Conservation (phyloP, 2,113 vertebrate species). For the Aspiorhynchus laticeps region DNA sequence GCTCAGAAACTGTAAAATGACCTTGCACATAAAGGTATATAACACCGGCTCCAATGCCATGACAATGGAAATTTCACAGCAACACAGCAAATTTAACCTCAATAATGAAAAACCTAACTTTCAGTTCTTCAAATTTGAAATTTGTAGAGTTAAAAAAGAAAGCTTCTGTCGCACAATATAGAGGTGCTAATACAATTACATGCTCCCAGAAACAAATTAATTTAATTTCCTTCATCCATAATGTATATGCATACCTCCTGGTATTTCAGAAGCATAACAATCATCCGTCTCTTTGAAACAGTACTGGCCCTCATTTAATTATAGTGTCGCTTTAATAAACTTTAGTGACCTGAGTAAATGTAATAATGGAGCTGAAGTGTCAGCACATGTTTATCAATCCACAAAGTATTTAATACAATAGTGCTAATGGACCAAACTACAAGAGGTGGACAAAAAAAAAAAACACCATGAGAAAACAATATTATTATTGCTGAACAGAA, state of each 20-base stretch:
- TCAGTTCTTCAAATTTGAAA: background rate
- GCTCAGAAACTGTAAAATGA: background rate
- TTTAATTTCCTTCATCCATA: slow-evolving; percentile 4
- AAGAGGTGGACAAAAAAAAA: background rate
- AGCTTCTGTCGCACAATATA: background rate
- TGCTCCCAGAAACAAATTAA: background rate
- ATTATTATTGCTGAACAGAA: background rate
- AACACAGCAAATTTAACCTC: too few species aligned
- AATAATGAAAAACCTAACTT: background rate
- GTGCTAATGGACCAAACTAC: background rate
- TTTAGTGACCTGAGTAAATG: slow-evolving; percentile 9
- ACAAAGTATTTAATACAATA: slow-evolving; percentile 4
- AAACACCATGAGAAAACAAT: too few species aligned
- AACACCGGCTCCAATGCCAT: background rate
- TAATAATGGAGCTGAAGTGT: background rate
- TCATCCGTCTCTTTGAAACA: slow-evolving; percentile 10
- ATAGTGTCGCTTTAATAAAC: background rate
- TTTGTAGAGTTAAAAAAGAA: background rate
- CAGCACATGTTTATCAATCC: background rate
- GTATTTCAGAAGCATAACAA: slow-evolving; percentile 22
- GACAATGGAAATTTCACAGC: background rate
- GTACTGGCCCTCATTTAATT: slow-evolving; percentile 34
- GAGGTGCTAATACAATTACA: background rate
- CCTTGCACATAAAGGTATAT: background rate
- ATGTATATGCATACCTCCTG: background rate